Evolutionary conservation across 1,140 invertebrate species (phyloP), one percentile per base, ranked within the genome.

Genomic region (Dendroctonus valens): DNA sequence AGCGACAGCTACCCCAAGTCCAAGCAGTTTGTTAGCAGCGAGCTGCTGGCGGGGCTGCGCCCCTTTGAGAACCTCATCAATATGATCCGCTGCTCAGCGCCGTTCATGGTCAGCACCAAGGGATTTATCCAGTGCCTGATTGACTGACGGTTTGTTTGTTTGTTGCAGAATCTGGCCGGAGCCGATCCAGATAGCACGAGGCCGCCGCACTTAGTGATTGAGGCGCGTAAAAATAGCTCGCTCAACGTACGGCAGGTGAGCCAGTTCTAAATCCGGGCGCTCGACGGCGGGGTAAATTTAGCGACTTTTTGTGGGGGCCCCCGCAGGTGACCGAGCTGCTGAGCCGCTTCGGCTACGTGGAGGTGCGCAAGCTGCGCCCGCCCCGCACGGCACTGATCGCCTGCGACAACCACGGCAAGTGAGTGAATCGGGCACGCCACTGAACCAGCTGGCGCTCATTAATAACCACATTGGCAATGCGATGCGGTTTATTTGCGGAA

Each of bases 1-100:
- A 64, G 77, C 14, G 75, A 78, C 14, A 69, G 72, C 63, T 74
- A 64, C 73, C 74, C 53, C 70, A 78, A 37, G 69, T 75, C 41
- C 64, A 76, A 76, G 66, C 58, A 73, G 0, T 79, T 85, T 41
- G 83, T 82, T 0, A 81, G 79, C 41, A 77, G 69, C 1, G 84
- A 88, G 73, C 80, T 83, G 57, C 73, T 89, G 5, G 74, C 74
- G 0, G 78, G 78, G 0, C 65, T 87, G 7, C 70, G 76, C n/a
- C 39, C 70, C 0, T 83, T 77, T 69, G 79, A 78, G 69, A 89
- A 89, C 76, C 77, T 77, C 41, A 73, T 90, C 46, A 89, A 90
- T 74, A 64, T 90, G 7, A 85, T 86, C 53, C 79, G 85, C 66
- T 83, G 81, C 5, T 80, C 81, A 44, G 69, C 84, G 9, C 75